Evolutionary conservation across 2,888 invertebrate genomes (phyloP), one percentile per base, ranked within the genome.

Genomic region (Chymomyza procnemis): DNA sequence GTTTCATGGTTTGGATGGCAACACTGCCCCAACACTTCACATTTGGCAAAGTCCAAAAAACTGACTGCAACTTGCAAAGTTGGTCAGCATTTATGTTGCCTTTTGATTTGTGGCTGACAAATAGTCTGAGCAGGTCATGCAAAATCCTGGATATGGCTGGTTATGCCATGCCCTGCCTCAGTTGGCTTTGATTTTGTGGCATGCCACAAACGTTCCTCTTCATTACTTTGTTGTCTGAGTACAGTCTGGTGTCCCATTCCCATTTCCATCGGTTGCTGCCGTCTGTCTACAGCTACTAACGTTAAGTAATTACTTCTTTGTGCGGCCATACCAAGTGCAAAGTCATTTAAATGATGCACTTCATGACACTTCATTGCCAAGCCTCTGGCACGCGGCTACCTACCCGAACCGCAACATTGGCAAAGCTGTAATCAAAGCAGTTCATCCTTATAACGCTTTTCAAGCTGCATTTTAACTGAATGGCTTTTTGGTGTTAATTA

Each of bases 271-370:
- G 26, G 26, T 22, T 1, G 5, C n/a, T n/a, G n/a, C n/a, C n/a
- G n/a, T n/a, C n/a, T 46, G 46, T 3, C 30, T 56, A 9, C 2
- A 12, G 50, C 57, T 82, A 80, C n/a, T n/a, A n/a, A n/a, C 87
- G 82, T 81, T 81, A 81, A 85, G 85, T 81, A 81, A 81, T 81
- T 81, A 81, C 87, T 87, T 76, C 87, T 76, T 82, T 85, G 83
- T 79, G 80, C 62, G 62, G 67, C 50, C 62, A 8, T 66, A 67
- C 58, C 69, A 74, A 87, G 78, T 87, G 87, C 85, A 81, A 74
- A 85, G 81, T 82, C 87, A 87, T 82, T 85, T 73, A 62, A 82
- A 71, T 87, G 76, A 74, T 81, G 77, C 77, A 82, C 63, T 41
- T 12, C 12, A 12, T 2, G 18, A 41, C 57, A 18, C 30, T 30